Evolutionary conservation across 2,888 invertebrate species (phyloP).

Genomic region (Lepidochrysops patricia): DNA sequence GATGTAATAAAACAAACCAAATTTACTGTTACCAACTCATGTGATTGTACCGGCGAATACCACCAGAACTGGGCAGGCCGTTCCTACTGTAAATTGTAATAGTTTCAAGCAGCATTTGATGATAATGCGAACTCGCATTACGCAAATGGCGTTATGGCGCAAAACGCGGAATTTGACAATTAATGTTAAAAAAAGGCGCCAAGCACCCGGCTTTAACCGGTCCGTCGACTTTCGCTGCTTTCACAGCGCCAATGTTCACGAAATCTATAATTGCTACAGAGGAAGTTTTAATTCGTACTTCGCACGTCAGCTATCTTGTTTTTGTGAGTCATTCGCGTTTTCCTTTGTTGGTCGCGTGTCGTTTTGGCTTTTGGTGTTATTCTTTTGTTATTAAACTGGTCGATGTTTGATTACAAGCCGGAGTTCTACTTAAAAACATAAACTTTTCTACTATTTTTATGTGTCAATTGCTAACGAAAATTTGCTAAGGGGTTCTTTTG

Average conservation of each 20-base stretch:
- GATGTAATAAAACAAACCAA: too few relatives aligned
- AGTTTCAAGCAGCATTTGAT: background rate
- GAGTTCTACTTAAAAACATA: background rate
- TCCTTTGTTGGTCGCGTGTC: slow-evolving; percentile 13
- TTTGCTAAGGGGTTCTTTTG: too few relatives aligned
- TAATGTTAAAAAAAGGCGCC: background rate
- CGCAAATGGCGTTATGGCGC: slow-evolving; percentile 7
- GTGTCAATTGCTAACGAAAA: too few relatives aligned
- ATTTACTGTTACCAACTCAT: too few relatives aligned
- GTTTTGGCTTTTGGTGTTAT: background rate
- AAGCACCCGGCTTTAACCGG: slow-evolving; percentile 39
- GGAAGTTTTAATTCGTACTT: slow-evolving; percentile 12
- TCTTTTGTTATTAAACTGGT: slow-evolving; percentile 4
- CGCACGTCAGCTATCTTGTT: slow-evolving; percentile 8
- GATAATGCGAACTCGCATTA: background rate
- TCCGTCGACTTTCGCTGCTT: slow-evolving; percentile 61
- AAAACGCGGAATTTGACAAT: background rate
- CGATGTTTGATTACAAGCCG: background rate
- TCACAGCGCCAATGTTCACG: slow-evolving; percentile 46
- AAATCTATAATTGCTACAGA: slow-evolving; percentile 36
- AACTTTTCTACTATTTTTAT: background rate
- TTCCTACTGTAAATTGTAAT: background rate
- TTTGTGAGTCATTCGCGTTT: slow-evolving; percentile 11
- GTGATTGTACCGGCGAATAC: too few relatives aligned
- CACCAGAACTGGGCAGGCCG: too few relatives aligned